A percentile compares a stretch with the other conserved stretches of the same genome.
These are phyloP conservation scores for Papilio aristodemus DNA, from an alignment of 1,140 invertebrate genomes.

Conservation along the genomic window DNA sequence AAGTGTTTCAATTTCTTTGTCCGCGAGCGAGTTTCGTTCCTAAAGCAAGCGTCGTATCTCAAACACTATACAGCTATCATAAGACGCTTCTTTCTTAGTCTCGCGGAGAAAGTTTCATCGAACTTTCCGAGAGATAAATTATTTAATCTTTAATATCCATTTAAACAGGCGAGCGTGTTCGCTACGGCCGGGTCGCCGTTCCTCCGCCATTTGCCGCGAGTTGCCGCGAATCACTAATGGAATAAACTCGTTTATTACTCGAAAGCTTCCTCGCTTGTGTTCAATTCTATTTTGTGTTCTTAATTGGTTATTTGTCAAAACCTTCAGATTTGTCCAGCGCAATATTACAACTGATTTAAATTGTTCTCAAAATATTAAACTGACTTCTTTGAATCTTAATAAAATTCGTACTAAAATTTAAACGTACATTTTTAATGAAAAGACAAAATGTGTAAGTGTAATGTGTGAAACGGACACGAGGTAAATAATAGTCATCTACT, in stretches of 20 bases:
- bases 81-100: conserved; percentile 53
- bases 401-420: no score
- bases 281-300: conserved; percentile 2
- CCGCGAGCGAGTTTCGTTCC: conserved; percentile 49
- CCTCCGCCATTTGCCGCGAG: no score
- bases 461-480: no score
- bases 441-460: no score
- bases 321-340: background rate
- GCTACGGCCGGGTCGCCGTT: conserved; percentile 54
- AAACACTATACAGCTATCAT: conserved; percentile 37
- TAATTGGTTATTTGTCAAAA: conserved; percentile 8
- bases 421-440: no score
- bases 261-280: background rate
- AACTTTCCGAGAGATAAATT: conserved; percentile 68
- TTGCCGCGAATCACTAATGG: conserved; percentile 47
- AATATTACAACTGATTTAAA: background rate
- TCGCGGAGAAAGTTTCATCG: conserved; percentile 49
- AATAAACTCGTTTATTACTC: conserved; percentile 48
- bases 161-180: conserved; percentile 58
- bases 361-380: background rate
- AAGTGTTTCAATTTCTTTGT: conserved; percentile 53
- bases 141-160: conserved; percentile 71
- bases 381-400: no score
- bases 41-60: conserved; percentile 41
- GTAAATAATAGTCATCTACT: no score